phyloP scores from a whole-genome alignment of 2,113 vertebrate genomes.

The Tamias sibiricus region DNA sequence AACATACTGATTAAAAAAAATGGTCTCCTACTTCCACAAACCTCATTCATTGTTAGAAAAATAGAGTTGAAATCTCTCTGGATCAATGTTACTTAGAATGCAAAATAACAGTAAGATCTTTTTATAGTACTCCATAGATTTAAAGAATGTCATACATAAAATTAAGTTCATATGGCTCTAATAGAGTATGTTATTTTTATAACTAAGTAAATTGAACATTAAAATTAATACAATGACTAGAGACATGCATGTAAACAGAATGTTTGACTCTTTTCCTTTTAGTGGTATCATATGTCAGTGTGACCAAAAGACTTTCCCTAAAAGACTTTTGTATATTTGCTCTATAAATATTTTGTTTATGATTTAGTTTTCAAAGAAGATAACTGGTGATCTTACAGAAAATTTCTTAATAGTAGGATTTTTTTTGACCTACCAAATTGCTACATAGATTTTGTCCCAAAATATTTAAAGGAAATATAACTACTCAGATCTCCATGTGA shows the following conservation, averaged over 20 bases:
- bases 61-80: not conserved
- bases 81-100: not conserved
- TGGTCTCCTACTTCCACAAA: not conserved
- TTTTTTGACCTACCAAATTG: not conserved
- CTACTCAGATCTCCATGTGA: not conserved
- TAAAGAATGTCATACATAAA: not conserved
- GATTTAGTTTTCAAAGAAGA: not conserved
- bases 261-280: not conserved
- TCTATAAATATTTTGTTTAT: not conserved
- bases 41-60: not conserved
- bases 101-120: not conserved
- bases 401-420: not conserved
- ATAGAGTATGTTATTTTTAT: not conserved
- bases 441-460: not conserved
- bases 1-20: not conserved
- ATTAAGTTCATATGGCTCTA: not conserved
- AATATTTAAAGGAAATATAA: not conserved
- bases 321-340: not conserved
- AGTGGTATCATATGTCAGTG: not conserved
- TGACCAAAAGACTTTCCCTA: not conserved
- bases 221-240: not conserved
- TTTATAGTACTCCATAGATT: not conserved
- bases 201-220: not conserved
- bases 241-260: not conserved
- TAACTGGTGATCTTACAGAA: not conserved